Base-by-base conservation (phyloP, 2,797 vertebrate species). In the Euphonia xanthogaster region DNA sequence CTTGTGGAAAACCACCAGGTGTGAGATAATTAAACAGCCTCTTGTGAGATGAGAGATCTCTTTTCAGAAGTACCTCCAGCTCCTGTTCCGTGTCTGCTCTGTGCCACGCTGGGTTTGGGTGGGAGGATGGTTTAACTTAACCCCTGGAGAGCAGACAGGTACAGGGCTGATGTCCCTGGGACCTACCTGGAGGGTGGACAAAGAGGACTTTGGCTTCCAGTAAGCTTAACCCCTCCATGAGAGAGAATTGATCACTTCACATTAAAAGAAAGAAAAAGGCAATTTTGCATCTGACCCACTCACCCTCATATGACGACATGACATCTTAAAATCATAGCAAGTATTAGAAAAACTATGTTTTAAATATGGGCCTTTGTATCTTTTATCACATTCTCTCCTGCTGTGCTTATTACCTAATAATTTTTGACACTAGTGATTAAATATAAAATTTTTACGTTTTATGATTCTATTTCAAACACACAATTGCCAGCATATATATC, bases 341-440 rank as follows among this genome's bases (percentile, higher is more conserved):
- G 96, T 96, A 97, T 97, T 94, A 97, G 95, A 97, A 96, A 98
- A 98, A 98, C 98, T 97, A 98, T 98, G 96, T 96, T 97, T 98
- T 97, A 97, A 98, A 97, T 97, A 97, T 95, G 88, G 90, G 97
- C 95, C 96, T 98, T 98, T 98, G 98, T 98, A 92, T 98, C 97
- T 97, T 97, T 97, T 95, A 96, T 93, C 97, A 97, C 96, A 94
- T 97, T 97, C 94, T 95, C 96, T 96, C 96, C 94, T 96, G 94
- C 93, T 76, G 82, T 96, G 81, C 97, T 98, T 98, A 98, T 98
- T 98, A 97, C 97, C 98, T 97, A 98, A 98, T 98, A 98, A 98
- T 97, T 98, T 98, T 97, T 98, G 98, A 98, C 98, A 97, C 94
- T 93, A 88, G 97, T 97, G 97, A 98, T 98, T 98, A 98, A 98